A percentile compares a stretch with the other conserved stretches of the same genome.
phyloP scores from a whole-genome alignment of 2,888 invertebrate species.

The Monopis laevigella region DNA sequence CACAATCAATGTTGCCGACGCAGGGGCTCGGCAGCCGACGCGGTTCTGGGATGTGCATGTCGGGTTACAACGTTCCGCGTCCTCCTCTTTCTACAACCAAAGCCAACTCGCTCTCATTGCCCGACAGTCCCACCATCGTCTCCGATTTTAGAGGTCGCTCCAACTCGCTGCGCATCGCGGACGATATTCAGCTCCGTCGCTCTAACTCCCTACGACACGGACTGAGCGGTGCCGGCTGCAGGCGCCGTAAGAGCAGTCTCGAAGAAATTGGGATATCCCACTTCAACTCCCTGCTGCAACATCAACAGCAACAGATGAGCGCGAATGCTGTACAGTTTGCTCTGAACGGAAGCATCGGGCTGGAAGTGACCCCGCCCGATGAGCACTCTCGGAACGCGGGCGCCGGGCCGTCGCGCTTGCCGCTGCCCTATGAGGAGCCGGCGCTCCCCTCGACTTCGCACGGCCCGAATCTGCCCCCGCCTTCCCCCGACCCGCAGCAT shows the following conservation, averaged over 20 bases:
- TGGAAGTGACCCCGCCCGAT: conserved; percentile 81
- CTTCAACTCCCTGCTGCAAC: conserved; percentile 73
- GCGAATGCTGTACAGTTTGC: conserved; percentile 85
- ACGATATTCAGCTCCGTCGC: conserved; percentile 83
- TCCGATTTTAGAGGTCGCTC: conserved; percentile 83
- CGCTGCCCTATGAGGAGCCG: conserved; percentile 55
- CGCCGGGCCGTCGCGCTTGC: conserved; percentile 24
- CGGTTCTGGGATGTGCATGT: conserved; percentile 74
- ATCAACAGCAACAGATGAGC: conserved; percentile 68
- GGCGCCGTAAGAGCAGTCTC: conserved; percentile 82
- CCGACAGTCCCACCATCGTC: conserved; percentile 86
- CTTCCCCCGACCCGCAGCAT: conserved; percentile 73
- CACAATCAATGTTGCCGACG: conserved; percentile 75
- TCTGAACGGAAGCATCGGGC: conserved; percentile 84
- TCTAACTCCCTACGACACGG: conserved; percentile 89
- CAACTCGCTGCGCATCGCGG: conserved; percentile 86
- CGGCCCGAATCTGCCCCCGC: conserved; percentile 34
- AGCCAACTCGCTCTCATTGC: conserved; percentile 88
- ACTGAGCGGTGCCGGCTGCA: conserved; percentile 71
- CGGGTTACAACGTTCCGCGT: conserved; percentile 71
- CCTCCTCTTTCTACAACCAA: conserved; percentile 85
- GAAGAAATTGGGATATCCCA: conserved; percentile 88
- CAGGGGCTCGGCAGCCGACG: conserved; percentile 68
- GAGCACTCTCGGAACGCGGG: conserved; percentile 65
- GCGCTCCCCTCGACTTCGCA: conserved; percentile 45